Evolutionary conservation across 2,888 invertebrate genomes (phyloP).

Genomic region (Acanthosepion lycidas): DNA sequence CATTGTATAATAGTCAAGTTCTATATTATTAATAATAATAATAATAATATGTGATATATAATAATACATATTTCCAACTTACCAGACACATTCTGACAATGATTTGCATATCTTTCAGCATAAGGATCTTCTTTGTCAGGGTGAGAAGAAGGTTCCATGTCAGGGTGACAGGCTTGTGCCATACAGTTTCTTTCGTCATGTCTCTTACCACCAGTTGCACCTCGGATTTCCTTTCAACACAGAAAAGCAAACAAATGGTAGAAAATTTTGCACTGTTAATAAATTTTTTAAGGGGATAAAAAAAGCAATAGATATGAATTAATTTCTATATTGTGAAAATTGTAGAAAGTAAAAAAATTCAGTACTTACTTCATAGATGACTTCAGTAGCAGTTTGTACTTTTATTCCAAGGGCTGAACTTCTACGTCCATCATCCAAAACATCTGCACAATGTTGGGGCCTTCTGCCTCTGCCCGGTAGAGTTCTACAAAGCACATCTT

Average conservation of each 20-base stretch:
- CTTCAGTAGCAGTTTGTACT: neutral
- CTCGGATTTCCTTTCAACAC: neutral
- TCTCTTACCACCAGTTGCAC: neutral
- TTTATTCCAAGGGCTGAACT: conserved; percentile 11
- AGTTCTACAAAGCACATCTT: conserved; percentile 33
- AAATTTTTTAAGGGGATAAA: neutral
- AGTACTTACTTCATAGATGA: neutral
- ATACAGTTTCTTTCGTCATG: neutral
- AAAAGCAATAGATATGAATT: neutral
- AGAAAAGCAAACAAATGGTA: neutral
- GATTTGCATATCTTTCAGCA: conserved; percentile 10
- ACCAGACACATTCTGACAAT: neutral
- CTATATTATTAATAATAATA: too few species aligned
- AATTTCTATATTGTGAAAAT: neutral
- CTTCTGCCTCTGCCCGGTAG: conserved; percentile 21
- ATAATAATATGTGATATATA: neutral
- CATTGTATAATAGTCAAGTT: neutral
- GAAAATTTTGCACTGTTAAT: neutral
- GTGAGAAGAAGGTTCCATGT: neutral
- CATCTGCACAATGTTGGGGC: conserved; percentile 22
- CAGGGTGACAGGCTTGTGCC: neutral
- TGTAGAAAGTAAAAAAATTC: neutral
- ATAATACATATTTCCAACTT: neutral
- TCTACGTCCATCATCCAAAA: neutral
- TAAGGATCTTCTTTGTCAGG: neutral